These are phyloP conservation scores for Eugnorisma glareosa DNA, from an alignment of 2,888 invertebrate species.

Conservation along the genomic window DNA sequence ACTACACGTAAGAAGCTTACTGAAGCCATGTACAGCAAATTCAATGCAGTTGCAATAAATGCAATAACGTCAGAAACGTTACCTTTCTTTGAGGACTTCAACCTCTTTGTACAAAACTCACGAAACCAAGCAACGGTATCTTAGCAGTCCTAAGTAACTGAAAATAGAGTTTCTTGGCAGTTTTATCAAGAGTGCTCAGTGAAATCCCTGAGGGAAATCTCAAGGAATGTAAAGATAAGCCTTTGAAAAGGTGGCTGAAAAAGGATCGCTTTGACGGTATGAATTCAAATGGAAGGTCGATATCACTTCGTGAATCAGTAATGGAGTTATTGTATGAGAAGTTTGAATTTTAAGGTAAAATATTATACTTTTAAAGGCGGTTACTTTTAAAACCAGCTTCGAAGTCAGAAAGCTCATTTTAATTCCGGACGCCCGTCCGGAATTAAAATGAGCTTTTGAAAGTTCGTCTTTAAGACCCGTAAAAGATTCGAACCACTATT, in stretches of 20 bases:
- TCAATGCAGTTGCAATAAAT: slow-evolving; percentile 20
- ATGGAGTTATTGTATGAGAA: slow-evolving; percentile 55
- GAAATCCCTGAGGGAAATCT: slow-evolving; percentile 71
- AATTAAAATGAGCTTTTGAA: background rate
- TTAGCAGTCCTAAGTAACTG: slow-evolving; percentile 39
- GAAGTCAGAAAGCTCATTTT: background rate
- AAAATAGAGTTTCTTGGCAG: slow-evolving; percentile 30
- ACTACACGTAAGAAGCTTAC: slow-evolving; percentile 32
- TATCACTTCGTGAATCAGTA: slow-evolving; percentile 59
- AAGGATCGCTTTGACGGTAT: slow-evolving; percentile 65
- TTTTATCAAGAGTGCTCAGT: slow-evolving; percentile 57
- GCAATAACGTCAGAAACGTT: slow-evolving; percentile 6
- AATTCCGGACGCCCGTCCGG: background rate
- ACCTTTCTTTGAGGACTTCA: slow-evolving; percentile 8
- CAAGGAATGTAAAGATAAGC: slow-evolving; percentile 61
- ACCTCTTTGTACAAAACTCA: slow-evolving; percentile 9
- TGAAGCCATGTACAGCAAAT: slow-evolving; percentile 31
- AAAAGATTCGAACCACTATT: background rate
- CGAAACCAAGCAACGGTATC: slow-evolving; percentile 20
- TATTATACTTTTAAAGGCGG: slow-evolving; percentile 3
- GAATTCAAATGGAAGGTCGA: slow-evolving; percentile 65
- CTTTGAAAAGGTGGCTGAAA: slow-evolving; percentile 64
- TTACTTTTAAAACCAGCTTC: slow-evolving; percentile 2
- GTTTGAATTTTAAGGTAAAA: slow-evolving; percentile 23
- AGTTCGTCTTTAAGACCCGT: background rate